Base-by-base conservation (phyloP, 2,888 invertebrate genomes). In the Hemistola chrysoprasaria region DNA sequence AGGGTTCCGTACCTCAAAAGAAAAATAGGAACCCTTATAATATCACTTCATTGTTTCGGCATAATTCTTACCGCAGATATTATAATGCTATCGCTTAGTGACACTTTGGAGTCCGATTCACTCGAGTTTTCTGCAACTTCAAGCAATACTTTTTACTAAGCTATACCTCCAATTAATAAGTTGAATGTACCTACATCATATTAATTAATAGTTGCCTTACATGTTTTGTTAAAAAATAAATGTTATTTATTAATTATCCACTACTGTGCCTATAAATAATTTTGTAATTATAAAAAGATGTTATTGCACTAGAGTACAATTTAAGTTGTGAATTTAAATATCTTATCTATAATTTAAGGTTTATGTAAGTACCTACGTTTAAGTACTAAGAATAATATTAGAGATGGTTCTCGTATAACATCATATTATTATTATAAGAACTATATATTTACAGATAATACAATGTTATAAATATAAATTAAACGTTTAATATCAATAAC, bases 381-480 rank as follows among this genome's bases (percentile, higher is more conserved):
- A 73, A 46, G 50, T 72, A 73, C 78, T 70, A 16, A 16, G 16
- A 78, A 74, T 77, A 77, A 71, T 78, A 81, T 75, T 78, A 73
- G 78, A 78, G 85, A 81, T 81, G 78, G 82, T 80, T 82, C 79
- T 79, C 78, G 74, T 79, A 74, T 79, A 78, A 69, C 69, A 78
- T 75, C 71, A 78, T 78, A 82, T 75, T 71, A 78, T 72, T 77
- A 65, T 86, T 71, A 64, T 86, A 86, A 82, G 80, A 87, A 85
- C 82, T 82, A 79, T 86, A 84, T 88, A 89, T 88, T 88, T 88
- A 89, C 87, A 89, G 70, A 87, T 87, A 89, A 89, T 87, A 88
- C 86, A 87, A 88, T 88, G 88, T 89, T 90, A 88, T 72, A 80
- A 79, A 83, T 83, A 87, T 80, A 86, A 88, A 88, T 77, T 83